Percentiles rank a stretch among this genome's conserved stretches.
These are phyloP conservation scores for Aphrophora alni DNA, from an alignment of 2,888 invertebrate species.

Conservation along the genomic window DNA sequence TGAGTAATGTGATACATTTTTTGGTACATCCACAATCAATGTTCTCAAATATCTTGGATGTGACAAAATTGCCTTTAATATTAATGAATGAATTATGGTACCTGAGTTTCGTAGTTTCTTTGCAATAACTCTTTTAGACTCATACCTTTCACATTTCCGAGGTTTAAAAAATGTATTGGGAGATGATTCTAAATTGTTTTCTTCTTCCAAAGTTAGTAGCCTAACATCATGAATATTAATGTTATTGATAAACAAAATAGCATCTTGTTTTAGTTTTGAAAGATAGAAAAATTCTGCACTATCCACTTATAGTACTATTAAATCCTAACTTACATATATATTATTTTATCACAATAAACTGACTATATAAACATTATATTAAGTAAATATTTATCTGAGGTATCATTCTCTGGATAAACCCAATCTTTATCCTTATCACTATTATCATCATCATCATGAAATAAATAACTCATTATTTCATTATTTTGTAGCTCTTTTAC, in stretches of 20 bases:
- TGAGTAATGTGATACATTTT: too few species aligned
- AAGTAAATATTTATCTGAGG: not conserved
- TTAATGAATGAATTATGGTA: constrained; percentile 9
- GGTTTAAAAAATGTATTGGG: too few species aligned
- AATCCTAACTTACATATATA: too few species aligned
- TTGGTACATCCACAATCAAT: too few species aligned
- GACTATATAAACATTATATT: too few species aligned
- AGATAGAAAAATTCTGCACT: too few species aligned
- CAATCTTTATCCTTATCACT: not conserved
- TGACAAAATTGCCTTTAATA: constrained; percentile 10
- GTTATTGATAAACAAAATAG: too few species aligned
- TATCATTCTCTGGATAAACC: not conserved
- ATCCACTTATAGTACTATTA: not conserved
- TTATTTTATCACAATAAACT: too few species aligned
- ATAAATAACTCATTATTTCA: not conserved
- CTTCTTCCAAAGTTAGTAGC: too few species aligned
- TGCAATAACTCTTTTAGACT: not conserved
- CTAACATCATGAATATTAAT: too few species aligned
- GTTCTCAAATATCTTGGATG: constrained; percentile 14
- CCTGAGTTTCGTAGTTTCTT: constrained; percentile 15
- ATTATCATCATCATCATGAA: constrained; percentile 4
- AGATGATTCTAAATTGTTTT: too few species aligned
- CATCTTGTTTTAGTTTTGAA: too few species aligned
- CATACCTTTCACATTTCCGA: not conserved
- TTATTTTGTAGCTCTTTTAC: not conserved